These are phyloP conservation scores for Cantharis rufa DNA, from an alignment of 2,888 invertebrate genomes.

Conservation along the genomic window DNA sequence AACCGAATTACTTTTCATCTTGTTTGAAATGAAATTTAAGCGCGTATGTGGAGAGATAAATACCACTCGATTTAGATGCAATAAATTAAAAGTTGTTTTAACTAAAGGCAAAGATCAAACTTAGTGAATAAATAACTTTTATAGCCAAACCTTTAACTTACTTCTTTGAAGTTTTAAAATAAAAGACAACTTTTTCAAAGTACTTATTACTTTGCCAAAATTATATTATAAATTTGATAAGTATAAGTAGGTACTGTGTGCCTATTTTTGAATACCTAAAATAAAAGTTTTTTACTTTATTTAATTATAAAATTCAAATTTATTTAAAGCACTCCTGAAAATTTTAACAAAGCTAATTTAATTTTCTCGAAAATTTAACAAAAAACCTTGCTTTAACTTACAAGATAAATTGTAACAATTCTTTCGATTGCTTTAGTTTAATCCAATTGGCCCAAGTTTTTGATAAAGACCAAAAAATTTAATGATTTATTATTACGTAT, in stretches of 20 bases:
- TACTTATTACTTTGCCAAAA: background rate
- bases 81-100: conserved; percentile 1
- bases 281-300: background rate
- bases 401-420: background rate
- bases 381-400: background rate
- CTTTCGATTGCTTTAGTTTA: background rate
- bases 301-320: background rate
- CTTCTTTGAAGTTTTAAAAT: background rate
- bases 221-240: background rate
- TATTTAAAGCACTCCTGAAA: background rate
- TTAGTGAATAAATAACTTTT: conserved; percentile 3
- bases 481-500: background rate
- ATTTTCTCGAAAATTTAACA: background rate
- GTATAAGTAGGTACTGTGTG: background rate
- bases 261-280: background rate
- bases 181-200: background rate
- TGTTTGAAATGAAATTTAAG: background rate
- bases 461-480: background rate
- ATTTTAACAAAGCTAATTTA: background rate
- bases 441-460: background rate
- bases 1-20: background rate
- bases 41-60: background rate
- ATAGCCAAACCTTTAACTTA: background rate
- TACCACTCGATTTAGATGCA: background rate
- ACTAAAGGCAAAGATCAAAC: background rate